Base-by-base conservation (phyloP, 2,797 vertebrate species). In the Acipenser oxyrinchus region DNA sequence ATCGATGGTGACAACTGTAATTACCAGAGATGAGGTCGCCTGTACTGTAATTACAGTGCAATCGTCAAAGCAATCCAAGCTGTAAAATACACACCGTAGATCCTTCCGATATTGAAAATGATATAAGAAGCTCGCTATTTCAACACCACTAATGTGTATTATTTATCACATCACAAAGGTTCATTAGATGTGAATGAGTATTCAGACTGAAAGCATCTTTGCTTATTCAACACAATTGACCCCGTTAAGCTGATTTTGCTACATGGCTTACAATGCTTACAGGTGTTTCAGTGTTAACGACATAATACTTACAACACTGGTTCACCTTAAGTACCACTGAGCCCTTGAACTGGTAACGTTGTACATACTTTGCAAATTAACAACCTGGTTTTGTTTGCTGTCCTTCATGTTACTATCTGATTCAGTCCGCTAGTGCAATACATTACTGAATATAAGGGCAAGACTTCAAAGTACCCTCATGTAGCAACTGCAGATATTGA, bases 1-100 rank as follows among this genome's bases (percentile, higher is more conserved):
- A 90, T 88, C 79, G 67, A 82, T 81, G 82, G 84, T 75, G 86
- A 92, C 88, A 89, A 83, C 82, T 85, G 81, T 87, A 93, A 93
- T 94, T 92, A 91, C 82, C 75, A 79, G 75, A 85, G 82, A 87
- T 83, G 86, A 88, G 84, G 82, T 79, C 83, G 81, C 79, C 81
- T 79, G 78, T 83, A 76, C 78, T 82, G 80, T 91, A 88, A 92
- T 91, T 92, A 91, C 70, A 80, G 78, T 85, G 89, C 85, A 83
- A 78, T 85, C 71, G 75, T 78, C 71, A 71, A 1, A 37, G 69
- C 76, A 79, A 80, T 80, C 70, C 73, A 72, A 75, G 80, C 82
- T 81, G 81, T 71, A 81, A 86, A 83, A 87, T 69, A 79, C 70
- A 72, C 66, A 77, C 70, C 81, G 73, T 79, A 82, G 74, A 83